A percentile compares a stretch with the other conserved stretches of the same genome.
Evolutionary conservation across 2,797 vertebrate species (phyloP).

Genomic region (Hydrocynus forskahlii): DNA sequence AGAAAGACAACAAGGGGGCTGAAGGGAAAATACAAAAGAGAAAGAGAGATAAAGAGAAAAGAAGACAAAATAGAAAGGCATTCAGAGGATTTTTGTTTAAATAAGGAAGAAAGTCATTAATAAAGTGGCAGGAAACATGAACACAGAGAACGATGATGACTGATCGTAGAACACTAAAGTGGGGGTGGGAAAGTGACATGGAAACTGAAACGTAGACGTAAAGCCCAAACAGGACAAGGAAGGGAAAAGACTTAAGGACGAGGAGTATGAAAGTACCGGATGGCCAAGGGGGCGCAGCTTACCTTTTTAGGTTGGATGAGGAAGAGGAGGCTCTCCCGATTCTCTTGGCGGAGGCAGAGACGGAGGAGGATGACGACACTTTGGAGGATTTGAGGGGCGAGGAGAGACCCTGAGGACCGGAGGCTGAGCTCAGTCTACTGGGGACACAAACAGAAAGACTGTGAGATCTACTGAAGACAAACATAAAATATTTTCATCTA

Average conservation of each 20-base stretch:
- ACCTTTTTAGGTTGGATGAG: conserved; percentile 85
- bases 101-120: neutral
- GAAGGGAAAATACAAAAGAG: conserved; percentile 45
- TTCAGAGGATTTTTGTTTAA: neutral
- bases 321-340: conserved; percentile 78
- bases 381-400: conserved; percentile 86
- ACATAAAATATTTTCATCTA: no score
- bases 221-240: neutral
- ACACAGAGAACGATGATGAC: neutral
- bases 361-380: conserved; percentile 72
- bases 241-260: conserved; percentile 44
- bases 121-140: neutral
- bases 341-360: conserved; percentile 84
- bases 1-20: conserved; percentile 57
- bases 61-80: conserved; percentile 34
- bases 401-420: conserved; percentile 70
- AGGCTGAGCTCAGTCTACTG: conserved; percentile 77
- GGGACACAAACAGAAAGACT: neutral
- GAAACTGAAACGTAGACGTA: conserved; percentile 48
- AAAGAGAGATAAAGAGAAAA: conserved; percentile 28
- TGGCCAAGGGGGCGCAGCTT: conserved; percentile 3
- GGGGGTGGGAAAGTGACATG: no score
- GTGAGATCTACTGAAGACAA: neutral
- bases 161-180: neutral
- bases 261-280: conserved; percentile 3